phyloP scores from a whole-genome alignment of 2,797 vertebrate species.

The Squalus acanthias region DNA sequence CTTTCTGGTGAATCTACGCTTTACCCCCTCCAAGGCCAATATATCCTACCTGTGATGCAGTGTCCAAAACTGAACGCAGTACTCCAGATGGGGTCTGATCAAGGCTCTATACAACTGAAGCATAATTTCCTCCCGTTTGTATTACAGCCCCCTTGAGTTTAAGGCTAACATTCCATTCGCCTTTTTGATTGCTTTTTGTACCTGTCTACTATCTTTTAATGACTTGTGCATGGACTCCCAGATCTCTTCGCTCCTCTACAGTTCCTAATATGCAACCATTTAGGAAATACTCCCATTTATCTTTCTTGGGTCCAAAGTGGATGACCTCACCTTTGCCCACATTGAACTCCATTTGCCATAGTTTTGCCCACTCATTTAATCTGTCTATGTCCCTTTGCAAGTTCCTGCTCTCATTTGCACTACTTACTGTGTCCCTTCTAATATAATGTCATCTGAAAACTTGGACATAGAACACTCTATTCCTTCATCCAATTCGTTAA shows the following conservation, averaged over 20 bases:
- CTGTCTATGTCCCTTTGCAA: background rate
- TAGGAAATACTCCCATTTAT: background rate
- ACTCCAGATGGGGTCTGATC: background rate
- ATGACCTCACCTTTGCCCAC: background rate
- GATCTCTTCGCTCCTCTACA: background rate
- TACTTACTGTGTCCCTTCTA: background rate
- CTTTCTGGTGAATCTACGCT: background rate
- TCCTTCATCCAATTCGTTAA: background rate
- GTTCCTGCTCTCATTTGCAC: background rate
- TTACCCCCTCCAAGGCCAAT: background rate
- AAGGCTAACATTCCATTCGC: background rate
- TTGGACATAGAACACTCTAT: no score
- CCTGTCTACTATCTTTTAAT: background rate
- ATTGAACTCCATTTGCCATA: background rate
- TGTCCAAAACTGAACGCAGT: background rate
- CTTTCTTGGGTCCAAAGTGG: background rate
- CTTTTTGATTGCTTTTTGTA: background rate
- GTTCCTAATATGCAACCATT: background rate
- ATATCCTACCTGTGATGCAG: background rate
- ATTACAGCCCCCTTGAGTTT: background rate
- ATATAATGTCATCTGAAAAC: background rate
- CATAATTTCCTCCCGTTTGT: background rate
- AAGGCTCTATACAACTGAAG: background rate
- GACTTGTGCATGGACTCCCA: background rate
- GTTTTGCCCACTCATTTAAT: background rate